Base-by-base conservation (phyloP, 2,888 invertebrate genomes). In the Leptopilina myrica region DNA sequence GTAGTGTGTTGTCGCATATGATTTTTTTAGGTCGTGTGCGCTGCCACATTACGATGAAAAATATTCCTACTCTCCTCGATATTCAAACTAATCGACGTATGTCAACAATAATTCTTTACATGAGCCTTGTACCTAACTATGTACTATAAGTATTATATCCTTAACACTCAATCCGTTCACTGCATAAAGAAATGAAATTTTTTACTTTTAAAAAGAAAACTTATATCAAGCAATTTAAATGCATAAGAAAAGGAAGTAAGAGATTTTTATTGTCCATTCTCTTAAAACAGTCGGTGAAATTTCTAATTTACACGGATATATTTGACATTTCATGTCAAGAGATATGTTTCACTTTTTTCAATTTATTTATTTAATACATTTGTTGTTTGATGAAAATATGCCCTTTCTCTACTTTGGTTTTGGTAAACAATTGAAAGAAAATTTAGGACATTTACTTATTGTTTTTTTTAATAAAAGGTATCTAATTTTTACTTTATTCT, bases 1-100 rank as follows among this genome's bases (percentile, higher is more conserved):
- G 77, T 33, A 20, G 20, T 8, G 43, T 43, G 7, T 8, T 12
- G 49, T 11, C 46, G 81, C 15, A 69, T 46, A 65, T 82, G 82
- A 84, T 85, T 33, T 33, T 85, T 85, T 87, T 81, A 83, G 84
- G 84, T 81, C 84, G 82, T 64, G 66, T 81, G 81, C 80, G 82
- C 11, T 82, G 81, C 83, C 83, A 14, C 15, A 8, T 56, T 56
- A 26, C 56, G 33, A 14, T 56, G 53, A 56, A 59, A 43, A 59
- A 73, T 73, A 59, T 73, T 53, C 49, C n/a, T 73, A n/a, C 56
- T 56, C 56, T n/a, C 12, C 11, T 49, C 49, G 49, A 49, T 49
- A 46, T 40, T n/a, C 8, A 56, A 56, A 73, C 59, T 64, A 67
- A 76, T 76, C 73, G 46, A 26, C 49, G 64, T n/a, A 33, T 33